These are phyloP conservation scores for Brachyistius frenatus DNA, from an alignment of 2,113 vertebrate genomes.

Conservation along the genomic window DNA sequence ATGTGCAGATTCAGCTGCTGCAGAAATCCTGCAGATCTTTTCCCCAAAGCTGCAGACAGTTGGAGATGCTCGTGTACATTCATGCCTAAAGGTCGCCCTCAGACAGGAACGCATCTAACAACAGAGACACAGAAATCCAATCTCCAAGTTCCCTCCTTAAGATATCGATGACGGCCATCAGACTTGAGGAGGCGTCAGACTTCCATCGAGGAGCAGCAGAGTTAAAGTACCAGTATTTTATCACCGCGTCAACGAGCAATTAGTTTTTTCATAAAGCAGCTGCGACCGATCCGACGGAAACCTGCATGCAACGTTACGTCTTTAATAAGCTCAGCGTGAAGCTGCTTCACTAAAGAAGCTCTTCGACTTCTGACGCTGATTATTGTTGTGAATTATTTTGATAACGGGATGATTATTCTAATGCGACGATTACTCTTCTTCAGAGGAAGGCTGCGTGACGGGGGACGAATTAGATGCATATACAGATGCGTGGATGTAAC, in stretches of 20 bases:
- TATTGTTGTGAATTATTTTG: slow-evolving; percentile 16
- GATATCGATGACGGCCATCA: no score
- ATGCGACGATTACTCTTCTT: slow-evolving; percentile 31
- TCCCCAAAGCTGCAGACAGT: no score
- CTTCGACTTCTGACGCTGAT: background rate
- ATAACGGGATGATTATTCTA: slow-evolving; percentile 27
- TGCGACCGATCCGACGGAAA: background rate
- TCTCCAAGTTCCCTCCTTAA: no score
- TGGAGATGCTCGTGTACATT: no score
- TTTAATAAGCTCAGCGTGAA: background rate
- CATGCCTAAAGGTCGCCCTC: no score
- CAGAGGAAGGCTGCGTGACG: background rate
- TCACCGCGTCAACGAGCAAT: slow-evolving; percentile 5
- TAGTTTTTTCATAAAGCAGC: background rate
- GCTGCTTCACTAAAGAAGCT: background rate
- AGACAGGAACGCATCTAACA: no score
- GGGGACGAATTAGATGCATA: background rate
- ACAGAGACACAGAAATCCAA: no score
- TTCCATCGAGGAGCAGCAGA: no score
- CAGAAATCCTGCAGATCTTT: no score
- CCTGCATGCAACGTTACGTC: background rate
- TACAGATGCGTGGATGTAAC: background rate
- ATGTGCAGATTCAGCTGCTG: no score
- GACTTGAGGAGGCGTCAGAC: no score
- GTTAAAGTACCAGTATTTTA: no score